Conservation (phyloP, 23 tunicate genomes). For the Botrylloides violaceus region DNA sequence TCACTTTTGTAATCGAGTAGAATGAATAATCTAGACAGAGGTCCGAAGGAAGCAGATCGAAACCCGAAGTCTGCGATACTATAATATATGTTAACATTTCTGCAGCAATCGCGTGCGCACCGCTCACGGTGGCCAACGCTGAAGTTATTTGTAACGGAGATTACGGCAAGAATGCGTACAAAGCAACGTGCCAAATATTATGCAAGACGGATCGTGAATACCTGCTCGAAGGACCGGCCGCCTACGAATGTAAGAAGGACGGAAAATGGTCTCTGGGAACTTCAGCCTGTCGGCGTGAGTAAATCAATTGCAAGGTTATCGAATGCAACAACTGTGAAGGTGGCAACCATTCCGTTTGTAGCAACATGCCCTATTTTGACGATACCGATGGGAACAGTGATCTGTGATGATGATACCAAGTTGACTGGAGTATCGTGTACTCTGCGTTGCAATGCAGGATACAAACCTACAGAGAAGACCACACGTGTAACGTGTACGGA, state of each 20-base stretch:
- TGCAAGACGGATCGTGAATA: not conserved
- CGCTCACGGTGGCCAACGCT: not conserved
- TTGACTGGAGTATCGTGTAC: slow-evolving; percentile 8
- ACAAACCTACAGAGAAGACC: not conserved
- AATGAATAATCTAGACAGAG: too few species aligned
- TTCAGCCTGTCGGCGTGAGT: slow-evolving; percentile 1
- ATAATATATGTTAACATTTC: too few species aligned
- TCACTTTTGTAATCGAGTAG: too few species aligned
- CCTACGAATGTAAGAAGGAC: not conserved
- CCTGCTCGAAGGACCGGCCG: not conserved
- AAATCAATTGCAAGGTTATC: too few species aligned
- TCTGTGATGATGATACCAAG: not conserved
- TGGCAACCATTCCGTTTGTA: too few species aligned
- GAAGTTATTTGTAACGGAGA: not conserved
- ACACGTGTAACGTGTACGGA: not conserved
- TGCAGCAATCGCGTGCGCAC: not conserved
- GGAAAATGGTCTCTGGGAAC: not conserved
- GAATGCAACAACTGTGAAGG: too few species aligned
- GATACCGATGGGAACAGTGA: not conserved
- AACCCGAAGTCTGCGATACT: too few species aligned
- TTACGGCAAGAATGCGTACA: not conserved
- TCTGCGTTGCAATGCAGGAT: slow-evolving; percentile 3
- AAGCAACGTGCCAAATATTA: not conserved
- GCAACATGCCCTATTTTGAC: not conserved
- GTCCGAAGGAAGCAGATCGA: too few species aligned